These are phyloP conservation scores for Trichosurus vulpecula DNA, from an alignment of 2,797 vertebrate genomes.

Conservation along the genomic window DNA sequence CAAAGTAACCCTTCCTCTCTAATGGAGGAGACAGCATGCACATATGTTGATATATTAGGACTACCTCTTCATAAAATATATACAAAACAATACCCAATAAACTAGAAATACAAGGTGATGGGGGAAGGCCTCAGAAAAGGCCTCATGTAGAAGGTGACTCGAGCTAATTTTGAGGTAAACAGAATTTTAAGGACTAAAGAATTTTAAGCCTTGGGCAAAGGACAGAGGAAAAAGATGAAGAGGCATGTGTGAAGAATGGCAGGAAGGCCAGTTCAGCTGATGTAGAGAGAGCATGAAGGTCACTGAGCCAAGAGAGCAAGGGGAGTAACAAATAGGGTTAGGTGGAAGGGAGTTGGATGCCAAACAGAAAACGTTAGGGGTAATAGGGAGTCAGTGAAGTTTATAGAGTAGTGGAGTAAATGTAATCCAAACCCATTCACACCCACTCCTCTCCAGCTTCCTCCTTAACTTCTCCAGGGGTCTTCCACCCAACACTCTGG, in stretches of 20 bases:
- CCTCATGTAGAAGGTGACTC: neutral
- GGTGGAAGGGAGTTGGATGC: rapidly evolving
- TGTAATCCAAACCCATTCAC: neutral
- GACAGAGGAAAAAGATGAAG: neutral
- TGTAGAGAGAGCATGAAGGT: neutral
- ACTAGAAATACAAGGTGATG: neutral
- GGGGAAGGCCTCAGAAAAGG: neutral
- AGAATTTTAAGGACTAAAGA: neutral
- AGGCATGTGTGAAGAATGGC: neutral
- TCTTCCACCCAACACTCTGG: neutral
- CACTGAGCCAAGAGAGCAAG: neutral
- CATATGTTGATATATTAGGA: rapidly evolving
- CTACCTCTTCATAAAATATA: too few relatives aligned
- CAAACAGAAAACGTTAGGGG: neutral
- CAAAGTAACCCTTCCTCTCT: neutral
- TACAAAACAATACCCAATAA: neutral
- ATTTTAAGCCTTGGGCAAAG: neutral
- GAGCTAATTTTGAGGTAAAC: neutral
- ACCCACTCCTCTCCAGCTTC: neutral
- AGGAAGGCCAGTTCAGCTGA: neutral
- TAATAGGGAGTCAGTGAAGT: neutral
- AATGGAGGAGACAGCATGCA: rapidly evolving
- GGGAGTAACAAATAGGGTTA: neutral
- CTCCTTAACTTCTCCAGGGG: neutral
- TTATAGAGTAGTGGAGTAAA: neutral